phyloP scores from a whole-genome alignment of 2,888 invertebrate species.

The Lissonota sp. region DNA sequence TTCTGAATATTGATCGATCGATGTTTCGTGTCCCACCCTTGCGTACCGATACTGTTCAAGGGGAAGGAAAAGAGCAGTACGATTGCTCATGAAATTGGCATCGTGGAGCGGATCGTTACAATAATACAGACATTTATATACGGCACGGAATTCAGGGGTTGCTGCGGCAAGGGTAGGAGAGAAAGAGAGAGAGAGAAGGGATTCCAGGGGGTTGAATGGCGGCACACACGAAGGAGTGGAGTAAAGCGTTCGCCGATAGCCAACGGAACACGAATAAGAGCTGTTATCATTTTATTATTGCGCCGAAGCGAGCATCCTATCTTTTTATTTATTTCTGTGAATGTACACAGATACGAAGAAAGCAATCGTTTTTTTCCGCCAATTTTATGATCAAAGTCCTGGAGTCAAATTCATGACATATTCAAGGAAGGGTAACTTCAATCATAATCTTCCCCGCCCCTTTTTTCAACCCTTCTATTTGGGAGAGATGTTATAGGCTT shows the following conservation, averaged over 20 bases:
- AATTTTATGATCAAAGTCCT: too few relatives aligned
- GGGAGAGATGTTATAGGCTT: too few relatives aligned
- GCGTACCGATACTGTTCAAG: constrained; percentile 20
- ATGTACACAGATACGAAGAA: constrained; percentile 27
- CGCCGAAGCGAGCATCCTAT: constrained; percentile 67
- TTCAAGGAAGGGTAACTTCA: too few relatives aligned
- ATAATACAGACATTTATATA: constrained; percentile 82
- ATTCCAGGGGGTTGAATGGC: constrained; percentile 13
- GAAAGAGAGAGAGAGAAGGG: constrained; percentile 26
- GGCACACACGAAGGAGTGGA: constrained; percentile 61
- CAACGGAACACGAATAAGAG: constrained; percentile 70
- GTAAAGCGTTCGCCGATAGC: constrained; percentile 49
- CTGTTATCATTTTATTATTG: constrained; percentile 65
- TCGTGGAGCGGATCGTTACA: constrained; percentile 78
- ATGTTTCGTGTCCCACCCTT: too few relatives aligned
- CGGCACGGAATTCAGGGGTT: constrained; percentile 66
- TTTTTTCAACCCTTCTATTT: too few relatives aligned
- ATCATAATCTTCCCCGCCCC: too few relatives aligned
- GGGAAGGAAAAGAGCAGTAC: constrained; percentile 36
- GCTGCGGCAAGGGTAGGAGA: constrained; percentile 49
- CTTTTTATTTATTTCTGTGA: constrained; percentile 32
- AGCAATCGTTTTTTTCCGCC: constrained; percentile 24
- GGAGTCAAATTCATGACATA: too few relatives aligned
- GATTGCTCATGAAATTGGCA: constrained; percentile 74
- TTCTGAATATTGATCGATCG: too few relatives aligned